A percentile compares a stretch with the other conserved stretches of the same genome.
phyloP scores from a whole-genome alignment of 2,797 vertebrate genomes.

The Syndactyla subalaris region DNA sequence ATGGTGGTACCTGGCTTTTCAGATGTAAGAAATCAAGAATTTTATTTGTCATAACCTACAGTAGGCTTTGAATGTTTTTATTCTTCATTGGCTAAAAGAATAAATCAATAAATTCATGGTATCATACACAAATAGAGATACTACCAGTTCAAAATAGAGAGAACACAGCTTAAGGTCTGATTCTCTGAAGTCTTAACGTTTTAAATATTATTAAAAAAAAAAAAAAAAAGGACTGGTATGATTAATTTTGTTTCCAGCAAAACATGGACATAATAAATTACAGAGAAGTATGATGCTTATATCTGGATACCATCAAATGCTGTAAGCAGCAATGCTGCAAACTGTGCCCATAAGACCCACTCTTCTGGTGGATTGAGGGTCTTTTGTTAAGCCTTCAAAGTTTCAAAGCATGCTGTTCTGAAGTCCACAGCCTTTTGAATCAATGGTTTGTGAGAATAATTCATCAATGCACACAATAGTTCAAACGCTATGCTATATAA shows the following conservation, averaged over 20 bases:
- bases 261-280: background rate
- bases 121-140: background rate
- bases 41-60: slow-evolving; percentile 2
- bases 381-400: background rate
- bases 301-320: background rate
- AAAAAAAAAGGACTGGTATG: background rate
- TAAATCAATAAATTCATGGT: slow-evolving; percentile 4
- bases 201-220: background rate
- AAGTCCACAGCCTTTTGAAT: background rate
- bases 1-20: background rate
- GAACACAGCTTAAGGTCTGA: background rate
- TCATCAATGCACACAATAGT: background rate
- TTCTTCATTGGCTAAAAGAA: slow-evolving; percentile 12
- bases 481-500: background rate
- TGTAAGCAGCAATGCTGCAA: background rate
- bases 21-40: background rate
- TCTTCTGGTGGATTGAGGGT: background rate
- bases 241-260: background rate
- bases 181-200: background rate
- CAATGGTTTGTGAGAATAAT: background rate
- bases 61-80: background rate
- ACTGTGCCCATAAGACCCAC: background rate
- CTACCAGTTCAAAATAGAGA: background rate
- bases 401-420: background rate
- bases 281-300: background rate